Evolutionary conservation across 1,140 invertebrate species (phyloP), one percentile per base, ranked within the genome.

Genomic region (Proales similis): DNA sequence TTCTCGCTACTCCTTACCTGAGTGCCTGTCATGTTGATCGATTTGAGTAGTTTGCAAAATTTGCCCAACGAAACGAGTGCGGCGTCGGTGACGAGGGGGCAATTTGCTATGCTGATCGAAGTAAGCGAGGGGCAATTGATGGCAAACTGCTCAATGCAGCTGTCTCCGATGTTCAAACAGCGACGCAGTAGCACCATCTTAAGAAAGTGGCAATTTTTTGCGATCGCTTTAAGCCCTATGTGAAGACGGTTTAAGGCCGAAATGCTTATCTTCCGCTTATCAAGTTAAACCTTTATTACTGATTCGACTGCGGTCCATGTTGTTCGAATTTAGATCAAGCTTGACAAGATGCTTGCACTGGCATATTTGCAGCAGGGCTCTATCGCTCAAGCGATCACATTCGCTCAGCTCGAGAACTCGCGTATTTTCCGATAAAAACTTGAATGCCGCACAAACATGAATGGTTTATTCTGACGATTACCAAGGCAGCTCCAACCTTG

Each of bases 361-460:
- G 14, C n/a, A 14, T 11, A 57, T 57, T 57, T 57, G 39, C 0
- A 29, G 6, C 17, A 57, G 36, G 17, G 33, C 51, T 57, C 32
- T 57, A 42, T 57, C 51, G 1, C 24, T 57, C 1, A 57, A 27
- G 12, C 45, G 24, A 19, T 57, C 51, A 36, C 51, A 57, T 42
- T 57, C 51, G 32, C 51, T 57, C 20, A 57, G 20, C 27, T 57
- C 51, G 24, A 57, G 38, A 19, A 30, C 51, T 27, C 36, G 33
- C 11, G 51, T 57, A 42, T 57, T 39, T 26, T 57, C 51, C 17
- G 7, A 29, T 4, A 57, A n/a, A 57, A 57, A 57, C 51, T 57
- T 38, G n/a, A 36, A 36, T 9, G 14, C 14, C 9, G 33, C 14
- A 9, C 9, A 9, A 36, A 36, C 9, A 9, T 9, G 14, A 36